Base-by-base conservation (phyloP, 2,797 vertebrate genomes). In the Poecile montanus region DNA sequence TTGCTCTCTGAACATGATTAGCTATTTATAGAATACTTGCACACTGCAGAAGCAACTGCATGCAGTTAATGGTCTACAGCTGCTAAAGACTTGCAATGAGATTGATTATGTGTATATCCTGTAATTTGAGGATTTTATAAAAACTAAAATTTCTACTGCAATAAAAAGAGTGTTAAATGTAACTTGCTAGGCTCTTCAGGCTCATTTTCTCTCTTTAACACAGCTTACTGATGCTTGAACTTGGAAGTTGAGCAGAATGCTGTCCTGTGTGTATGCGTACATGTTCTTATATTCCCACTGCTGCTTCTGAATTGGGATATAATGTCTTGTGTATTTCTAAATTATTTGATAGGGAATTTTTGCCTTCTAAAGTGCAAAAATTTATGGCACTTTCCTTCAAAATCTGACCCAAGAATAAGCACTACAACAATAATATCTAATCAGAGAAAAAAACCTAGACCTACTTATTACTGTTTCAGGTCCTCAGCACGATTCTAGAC, bases 111-210 rank as follows among this genome's bases (percentile, higher is more conserved):
- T 96, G 82, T 96, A 61, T 96, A 81, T 96, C 66, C 87, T 97
- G 90, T 97, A 94, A 97, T 94, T 62, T 93, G 85, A 94, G 92
- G 83, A 80, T 97, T 98, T 97, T 97, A 97, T 95, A 94, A 91
- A 91, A 95, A 88, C 63, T 95, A 88, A 97, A 91, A 95, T 97
- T 97, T 97, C 89, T 98, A 96, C 91, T 97, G 94, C 94, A 98
- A 98, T 98, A 97, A 98, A 98, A 88, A 91, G 76, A 97, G 75
- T 94, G 47, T 95, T 96, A 96, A 94, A 89, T 71, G 71, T 94
- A 79, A 88, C 80, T 74, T 68, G 68, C 70, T 83, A 94, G 65
- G 90, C 88, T 96, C 63, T 91, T 88, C 65, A 92, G 89, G 81
- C 87, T 94, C 85, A 47, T 94, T 96, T 87, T 91, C 76, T 93